Evolutionary conservation across 92 coral and sea anemone genomes (phyloP), one percentile per base, ranked within the genome.

Genomic region (Scolanthus callimorphus): DNA sequence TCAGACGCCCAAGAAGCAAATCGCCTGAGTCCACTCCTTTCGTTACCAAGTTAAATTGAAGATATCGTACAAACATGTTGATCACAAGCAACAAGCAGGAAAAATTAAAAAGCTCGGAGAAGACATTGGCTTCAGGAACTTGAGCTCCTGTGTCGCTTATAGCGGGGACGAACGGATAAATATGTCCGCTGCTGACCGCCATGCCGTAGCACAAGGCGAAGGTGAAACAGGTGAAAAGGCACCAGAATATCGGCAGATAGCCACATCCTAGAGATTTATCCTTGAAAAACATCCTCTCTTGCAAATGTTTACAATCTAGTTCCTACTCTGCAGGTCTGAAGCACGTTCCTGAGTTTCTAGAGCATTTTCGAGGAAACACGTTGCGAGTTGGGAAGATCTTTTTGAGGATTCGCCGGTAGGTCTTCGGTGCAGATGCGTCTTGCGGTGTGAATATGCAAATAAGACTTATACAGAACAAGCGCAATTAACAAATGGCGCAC

Each of bases 121-220:
- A 94, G 53, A 94, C 65, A 51, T 89, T 79, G 20, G 96, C 85
- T 59, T 94, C 99, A 15, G 99, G 99, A 27, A 76, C 78, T 51
- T 79, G 83, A 17, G 99, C 96, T 17, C 95, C 99, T 1, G 99
- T 94, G 67, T 94, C 96, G 72, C 99, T 94, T 49, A 94, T 94
- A 59, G 99, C 91, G 28, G 99, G 99, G 1, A 94, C 92, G 29
- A 94, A 84, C 2, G 99, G 99, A 29, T 88, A 94, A 26, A 94
- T 76, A 64, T 94, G 97, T 20, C 84, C 80, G 43, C 64, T 73
- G 25, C 83, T 73, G 23, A 94, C 95, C n/a, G 99, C 89, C 30
- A 89, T 83, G 2, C 81, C 68, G 59, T 94, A 94, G 58, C 99
- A 94, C 27, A 94, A 56, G 11, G 86, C 51, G 54, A 94, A 85